Conservation (phyloP, 2,113 vertebrate genomes). For the Chloroceryle aenea region DNA sequence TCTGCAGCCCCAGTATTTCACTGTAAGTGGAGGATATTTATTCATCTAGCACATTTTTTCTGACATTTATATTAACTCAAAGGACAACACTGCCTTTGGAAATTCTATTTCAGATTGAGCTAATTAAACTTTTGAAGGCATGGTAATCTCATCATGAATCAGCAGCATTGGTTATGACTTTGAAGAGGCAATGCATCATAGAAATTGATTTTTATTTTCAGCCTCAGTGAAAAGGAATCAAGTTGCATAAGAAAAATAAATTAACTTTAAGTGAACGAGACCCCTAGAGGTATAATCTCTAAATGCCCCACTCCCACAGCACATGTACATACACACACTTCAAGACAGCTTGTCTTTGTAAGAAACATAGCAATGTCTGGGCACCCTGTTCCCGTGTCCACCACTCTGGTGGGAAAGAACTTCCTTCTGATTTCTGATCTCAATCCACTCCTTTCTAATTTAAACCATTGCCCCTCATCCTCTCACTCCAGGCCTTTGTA, state of each 20-base stretch:
- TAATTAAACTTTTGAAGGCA: slow-evolving; percentile 37
- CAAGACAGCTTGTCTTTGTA: not conserved
- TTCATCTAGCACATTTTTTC: slow-evolving; percentile 32
- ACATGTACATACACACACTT: not conserved
- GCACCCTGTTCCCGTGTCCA: no score
- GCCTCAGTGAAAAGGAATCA: not conserved
- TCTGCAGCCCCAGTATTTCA: slow-evolving; percentile 17
- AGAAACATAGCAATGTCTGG: no score
- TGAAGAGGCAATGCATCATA: not conserved
- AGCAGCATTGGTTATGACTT: not conserved
- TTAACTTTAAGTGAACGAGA: not conserved
- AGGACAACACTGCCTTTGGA: slow-evolving; percentile 22
- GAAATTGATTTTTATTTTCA: not conserved
- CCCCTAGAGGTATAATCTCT: not conserved
- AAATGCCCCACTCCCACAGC: not conserved
- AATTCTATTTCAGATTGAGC: slow-evolving; percentile 26
- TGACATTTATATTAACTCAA: slow-evolving; percentile 54
- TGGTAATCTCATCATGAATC: slow-evolving; percentile 25
- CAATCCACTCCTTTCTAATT: no score
- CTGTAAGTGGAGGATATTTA: slow-evolving; percentile 13
- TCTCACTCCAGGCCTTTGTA: no score
- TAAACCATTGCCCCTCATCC: no score
- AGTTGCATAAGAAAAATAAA: slow-evolving; percentile 27
- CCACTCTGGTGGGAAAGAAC: no score
- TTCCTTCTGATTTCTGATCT: no score